A percentile compares a stretch with the other conserved stretches of the same genome.
phyloP scores from a whole-genome alignment of 2,113 vertebrate genomes.

The Cebidichthys violaceus region DNA sequence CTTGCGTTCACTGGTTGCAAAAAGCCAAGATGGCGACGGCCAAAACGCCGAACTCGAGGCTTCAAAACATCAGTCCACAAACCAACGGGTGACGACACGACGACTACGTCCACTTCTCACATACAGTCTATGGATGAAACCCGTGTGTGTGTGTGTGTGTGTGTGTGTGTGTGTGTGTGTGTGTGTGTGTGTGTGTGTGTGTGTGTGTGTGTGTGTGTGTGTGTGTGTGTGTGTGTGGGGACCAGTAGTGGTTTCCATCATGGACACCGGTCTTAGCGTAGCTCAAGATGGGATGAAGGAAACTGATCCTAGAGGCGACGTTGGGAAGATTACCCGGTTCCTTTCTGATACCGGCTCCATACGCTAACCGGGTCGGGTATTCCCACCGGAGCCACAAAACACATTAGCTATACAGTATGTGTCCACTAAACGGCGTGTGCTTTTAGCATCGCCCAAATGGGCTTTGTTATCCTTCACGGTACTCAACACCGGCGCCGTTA shows the following conservation, averaged over 20 bases:
- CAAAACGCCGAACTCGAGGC: too few relatives aligned
- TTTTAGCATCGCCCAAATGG: constrained; percentile 16
- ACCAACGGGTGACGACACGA: too few relatives aligned
- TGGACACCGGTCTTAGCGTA: neutral
- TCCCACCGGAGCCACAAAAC: constrained; percentile 8
- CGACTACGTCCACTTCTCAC: too few relatives aligned
- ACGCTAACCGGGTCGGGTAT: constrained; percentile 8
- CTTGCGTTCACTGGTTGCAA: too few relatives aligned
- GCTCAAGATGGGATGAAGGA: neutral
- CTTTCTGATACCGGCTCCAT: neutral
- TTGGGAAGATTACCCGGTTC: constrained; percentile 1
- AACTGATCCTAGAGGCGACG: constrained; percentile 11
- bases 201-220: too few relatives aligned
- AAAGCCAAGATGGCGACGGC: too few relatives aligned
- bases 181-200: too few relatives aligned
- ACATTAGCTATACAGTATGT: constrained; percentile 26
- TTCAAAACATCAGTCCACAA: too few relatives aligned
- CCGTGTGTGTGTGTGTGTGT: too few relatives aligned
- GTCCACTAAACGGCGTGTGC: constrained; percentile 16
- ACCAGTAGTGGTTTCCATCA: neutral
- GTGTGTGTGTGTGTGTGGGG: neutral
- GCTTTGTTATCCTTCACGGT: constrained; percentile 27
- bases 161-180: too few relatives aligned
- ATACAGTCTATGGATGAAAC: too few relatives aligned
- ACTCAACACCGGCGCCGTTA: constrained; percentile 11